Base-by-base conservation (phyloP, 1,140 invertebrate genomes). In the Cecropterus lyciades region DNA sequence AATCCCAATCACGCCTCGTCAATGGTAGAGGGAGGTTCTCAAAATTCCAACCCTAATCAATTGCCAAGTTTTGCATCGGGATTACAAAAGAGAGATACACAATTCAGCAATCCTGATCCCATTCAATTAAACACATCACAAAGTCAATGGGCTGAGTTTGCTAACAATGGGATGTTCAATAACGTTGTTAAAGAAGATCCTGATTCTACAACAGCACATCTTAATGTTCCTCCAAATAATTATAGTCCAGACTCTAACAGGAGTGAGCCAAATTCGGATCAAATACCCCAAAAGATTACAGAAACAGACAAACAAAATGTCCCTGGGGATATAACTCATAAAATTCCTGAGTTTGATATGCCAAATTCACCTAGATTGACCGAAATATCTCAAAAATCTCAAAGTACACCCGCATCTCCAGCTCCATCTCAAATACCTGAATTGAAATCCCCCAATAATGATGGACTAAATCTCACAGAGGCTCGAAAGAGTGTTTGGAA, bases 141-240 rank as follows among this genome's bases (percentile, higher is more conserved):
- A 51, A 94, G 93, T 69, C 91, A 93, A 10, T 95, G 94, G 94
- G 79, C 89, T 3, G 94, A 95, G 51, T 92, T 92, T 67, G 73
- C 75, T 16, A 86, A 84, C 51, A 42, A 81, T 48, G 91, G 92
- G 77, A 85, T 91, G 30, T 93, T 93, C 65, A 92, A 82, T 67
- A 92, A 89, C 73, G 85, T 89, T 11, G 87, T 93, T 0, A 95
- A 95, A 76, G 94, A 95, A 15, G 95, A 95, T 71, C 94, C 95
- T 0, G 95, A 95, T 67, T 95, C 95, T n/a, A 95, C 95, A 3
- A 95, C 93, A 48, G 83, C 92, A 52, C 86, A 92, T 87, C 84
- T 92, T 57, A 93, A 91, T 77, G 71, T 86, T 52, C 74, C 86
- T 10, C 79, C 91, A 11, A 92, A 87, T 73, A 92, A 93, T 73